phyloP scores from a whole-genome alignment of 2,113 vertebrate species.

The Balaenoptera acutorostrata region DNA sequence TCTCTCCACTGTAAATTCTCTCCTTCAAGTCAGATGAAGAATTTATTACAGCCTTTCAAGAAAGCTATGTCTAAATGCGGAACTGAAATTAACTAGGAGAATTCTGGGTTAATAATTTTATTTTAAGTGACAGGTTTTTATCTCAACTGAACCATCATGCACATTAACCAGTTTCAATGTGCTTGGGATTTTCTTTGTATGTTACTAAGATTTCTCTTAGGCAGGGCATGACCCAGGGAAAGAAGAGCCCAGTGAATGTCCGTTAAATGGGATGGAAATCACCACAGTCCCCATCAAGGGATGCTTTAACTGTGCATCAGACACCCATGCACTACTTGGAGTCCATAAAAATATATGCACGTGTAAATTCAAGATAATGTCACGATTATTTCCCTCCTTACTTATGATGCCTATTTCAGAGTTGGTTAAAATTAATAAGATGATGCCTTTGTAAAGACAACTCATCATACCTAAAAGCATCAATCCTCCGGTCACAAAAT shows the following conservation, averaged over 20 bases:
- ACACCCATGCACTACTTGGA: fast-evolving
- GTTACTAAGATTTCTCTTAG: background rate
- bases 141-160: background rate
- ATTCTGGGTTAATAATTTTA: background rate
- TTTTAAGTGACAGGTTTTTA: background rate
- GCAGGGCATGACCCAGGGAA: background rate
- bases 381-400: background rate
- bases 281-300: background rate
- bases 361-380: background rate
- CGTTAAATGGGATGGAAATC: background rate
- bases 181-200: background rate
- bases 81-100: background rate
- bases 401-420: background rate
- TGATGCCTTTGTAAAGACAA: background rate
- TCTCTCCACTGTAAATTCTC: background rate
- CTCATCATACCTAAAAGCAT: background rate
- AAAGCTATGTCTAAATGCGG: background rate
- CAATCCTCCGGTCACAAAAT: background rate
- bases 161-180: background rate
- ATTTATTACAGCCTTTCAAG: background rate
- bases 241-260: background rate
- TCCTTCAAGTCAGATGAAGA: background rate
- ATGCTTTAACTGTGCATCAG: background rate
- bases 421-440: background rate
- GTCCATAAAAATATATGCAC: background rate